These are phyloP conservation scores for Bugula neritina DNA, from an alignment of 2,888 invertebrate species.

Conservation along the genomic window DNA sequence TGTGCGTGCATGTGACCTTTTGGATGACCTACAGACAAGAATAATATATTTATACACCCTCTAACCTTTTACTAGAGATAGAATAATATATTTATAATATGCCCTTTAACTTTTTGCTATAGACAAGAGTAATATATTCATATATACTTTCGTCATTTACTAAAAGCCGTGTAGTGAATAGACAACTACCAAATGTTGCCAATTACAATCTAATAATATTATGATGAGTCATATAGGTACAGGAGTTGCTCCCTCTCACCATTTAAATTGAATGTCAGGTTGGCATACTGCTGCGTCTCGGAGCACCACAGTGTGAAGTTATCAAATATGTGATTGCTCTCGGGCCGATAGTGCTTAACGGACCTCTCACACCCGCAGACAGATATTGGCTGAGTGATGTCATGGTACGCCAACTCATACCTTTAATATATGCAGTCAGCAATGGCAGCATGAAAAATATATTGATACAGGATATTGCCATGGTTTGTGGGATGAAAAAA, in stretches of 20 bases:
- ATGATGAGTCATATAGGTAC: too few species aligned
- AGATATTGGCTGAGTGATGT: slow-evolving; percentile 2
- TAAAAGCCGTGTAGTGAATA: too few species aligned
- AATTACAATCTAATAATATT: too few species aligned
- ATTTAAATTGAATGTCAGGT: slow-evolving; percentile 1
- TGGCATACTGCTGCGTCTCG: not conserved
- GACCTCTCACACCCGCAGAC: slow-evolving; percentile 21
- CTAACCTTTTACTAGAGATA: not conserved
- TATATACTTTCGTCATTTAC: too few species aligned
- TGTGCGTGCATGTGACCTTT: not conserved
- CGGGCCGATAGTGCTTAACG: slow-evolving; percentile 11
- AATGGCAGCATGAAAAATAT: too few species aligned
- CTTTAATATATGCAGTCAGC: not conserved
- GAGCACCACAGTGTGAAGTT: slow-evolving; percentile 6
- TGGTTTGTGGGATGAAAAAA: too few species aligned
- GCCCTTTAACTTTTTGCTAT: too few species aligned
- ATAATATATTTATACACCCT: not conserved
- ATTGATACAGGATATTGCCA: too few species aligned
- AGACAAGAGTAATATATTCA: too few species aligned
- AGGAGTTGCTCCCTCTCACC: not conserved
- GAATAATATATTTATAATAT: not conserved
- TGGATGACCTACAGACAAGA: not conserved
- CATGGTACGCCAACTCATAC: slow-evolving; percentile 12
- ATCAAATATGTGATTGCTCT: slow-evolving; percentile 13
- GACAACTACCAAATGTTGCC: too few species aligned